Base-by-base conservation (phyloP, 2,888 invertebrate species). In the Ptychoptera contaminata region DNA sequence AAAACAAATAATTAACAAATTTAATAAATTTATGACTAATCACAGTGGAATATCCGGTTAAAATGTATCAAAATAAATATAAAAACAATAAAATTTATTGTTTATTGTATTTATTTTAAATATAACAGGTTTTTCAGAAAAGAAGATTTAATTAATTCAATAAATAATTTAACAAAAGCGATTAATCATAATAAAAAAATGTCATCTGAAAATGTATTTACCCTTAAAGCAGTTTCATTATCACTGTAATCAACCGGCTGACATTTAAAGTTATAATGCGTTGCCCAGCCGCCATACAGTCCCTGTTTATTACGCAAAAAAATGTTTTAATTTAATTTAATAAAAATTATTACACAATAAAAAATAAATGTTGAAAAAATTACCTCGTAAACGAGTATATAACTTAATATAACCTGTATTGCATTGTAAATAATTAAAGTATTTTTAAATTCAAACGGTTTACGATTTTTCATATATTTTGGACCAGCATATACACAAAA, bases 351-450 rank as follows among this genome's bases (percentile, higher is more conserved):
- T 34, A 23, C 23, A 23, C 23, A n/a, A n/a, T n/a, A n/a, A n/a
- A n/a, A n/a, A n/a, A n/a, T n/a, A n/a, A n/a, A n/a, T n/a, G n/a
- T n/a, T n/a, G n/a, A n/a, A n/a, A 35, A 43, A 53, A 57, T 62
- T 58, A 79, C 79, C 71, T 82, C 81, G 54, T 72, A 70, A 57
- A 90, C 88, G 41, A 88, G 68, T 70, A 79, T 85, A 48, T 74
- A 67, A 59, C 91, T 92, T 48, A 88, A 72, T 14, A 83, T 48
- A 11, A 93, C 90, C 76, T 94, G 93, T 15, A 85, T 59, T 46
- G 87, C 80, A 66, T 94, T 94, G 67, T 94, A 94, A 8, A 84
- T 59, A 40, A 93, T 71, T 53, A 94, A 65, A 1, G 82, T 72
- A 52, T 78, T 80, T 57, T 84, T 79, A 15, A 94, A 62, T 55